Evolutionary conservation across 2,113 vertebrate genomes (phyloP).

Genomic region (Ariopsis seemanni): DNA sequence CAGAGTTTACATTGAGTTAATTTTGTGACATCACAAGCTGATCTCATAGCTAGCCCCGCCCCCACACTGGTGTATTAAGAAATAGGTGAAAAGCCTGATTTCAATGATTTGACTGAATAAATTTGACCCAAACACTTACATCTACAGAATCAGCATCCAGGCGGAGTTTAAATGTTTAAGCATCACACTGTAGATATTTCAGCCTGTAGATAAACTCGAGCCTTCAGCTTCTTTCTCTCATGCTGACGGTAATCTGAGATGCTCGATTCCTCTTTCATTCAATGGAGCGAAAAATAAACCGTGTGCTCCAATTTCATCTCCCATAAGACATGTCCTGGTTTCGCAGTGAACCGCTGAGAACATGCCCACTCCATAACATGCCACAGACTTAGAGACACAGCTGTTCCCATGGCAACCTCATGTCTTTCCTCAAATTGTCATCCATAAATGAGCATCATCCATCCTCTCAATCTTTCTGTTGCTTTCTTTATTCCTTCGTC

Average conservation of each 20-base stretch:
- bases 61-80: not conserved
- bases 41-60: not conserved
- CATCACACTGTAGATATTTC: not conserved
- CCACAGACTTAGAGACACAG: not conserved
- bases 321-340: constrained; percentile 45
- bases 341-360: constrained; percentile 18
- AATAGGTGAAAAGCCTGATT: not conserved
- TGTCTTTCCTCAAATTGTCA: not conserved
- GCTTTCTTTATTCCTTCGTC: not conserved
- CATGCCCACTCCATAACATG: not conserved
- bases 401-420: not conserved
- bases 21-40: not conserved
- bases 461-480: not conserved
- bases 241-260: constrained; percentile 3
- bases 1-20: not conserved
- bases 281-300: not conserved
- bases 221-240: constrained; percentile 21
- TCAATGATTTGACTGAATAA: not conserved
- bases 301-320: constrained; percentile 21
- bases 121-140: not conserved
- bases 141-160: not conserved
- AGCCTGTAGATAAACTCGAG: not conserved
- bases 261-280: no score
- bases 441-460: not conserved
- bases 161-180: not conserved